A percentile compares a stretch with the other conserved stretches of the same genome.
Conservation (phyloP, 2,797 vertebrate genomes). For the Bufotes viridis region DNA sequence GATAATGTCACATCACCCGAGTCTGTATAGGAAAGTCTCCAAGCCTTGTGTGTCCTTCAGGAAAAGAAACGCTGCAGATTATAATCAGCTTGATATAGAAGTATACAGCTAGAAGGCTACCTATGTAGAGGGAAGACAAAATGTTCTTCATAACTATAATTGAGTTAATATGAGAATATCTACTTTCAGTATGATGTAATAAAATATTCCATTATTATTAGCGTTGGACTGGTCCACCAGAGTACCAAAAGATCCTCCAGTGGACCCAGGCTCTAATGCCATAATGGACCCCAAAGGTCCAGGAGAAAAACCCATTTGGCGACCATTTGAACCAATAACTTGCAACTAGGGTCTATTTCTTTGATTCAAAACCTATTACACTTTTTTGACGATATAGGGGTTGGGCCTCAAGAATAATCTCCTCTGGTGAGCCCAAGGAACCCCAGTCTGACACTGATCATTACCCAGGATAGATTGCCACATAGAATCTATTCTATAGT, state of each 20-base stretch:
- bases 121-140: background rate
- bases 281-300: too few relatives aligned
- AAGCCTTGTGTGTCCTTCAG: conserved; percentile 12
- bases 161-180: background rate
- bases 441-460: background rate
- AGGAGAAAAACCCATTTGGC: too few relatives aligned
- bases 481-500: background rate
- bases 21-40: background rate
- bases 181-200: background rate
- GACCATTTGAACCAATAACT: too few relatives aligned
- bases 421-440: too few relatives aligned
- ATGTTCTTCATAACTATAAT: background rate
- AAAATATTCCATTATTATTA: background rate
- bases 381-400: too few relatives aligned
- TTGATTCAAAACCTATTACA: too few relatives aligned
- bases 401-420: too few relatives aligned
- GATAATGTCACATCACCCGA: conserved; percentile 47
- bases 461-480: background rate
- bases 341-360: too few relatives aligned
- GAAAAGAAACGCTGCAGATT: background rate
- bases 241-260: too few relatives aligned
- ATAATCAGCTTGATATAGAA: background rate
- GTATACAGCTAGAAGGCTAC: background rate
- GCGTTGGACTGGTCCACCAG: too few relatives aligned
- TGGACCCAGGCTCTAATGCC: too few relatives aligned